Base-by-base conservation (phyloP, 1,140 invertebrate genomes). In the Sitophilus oryzae region DNA sequence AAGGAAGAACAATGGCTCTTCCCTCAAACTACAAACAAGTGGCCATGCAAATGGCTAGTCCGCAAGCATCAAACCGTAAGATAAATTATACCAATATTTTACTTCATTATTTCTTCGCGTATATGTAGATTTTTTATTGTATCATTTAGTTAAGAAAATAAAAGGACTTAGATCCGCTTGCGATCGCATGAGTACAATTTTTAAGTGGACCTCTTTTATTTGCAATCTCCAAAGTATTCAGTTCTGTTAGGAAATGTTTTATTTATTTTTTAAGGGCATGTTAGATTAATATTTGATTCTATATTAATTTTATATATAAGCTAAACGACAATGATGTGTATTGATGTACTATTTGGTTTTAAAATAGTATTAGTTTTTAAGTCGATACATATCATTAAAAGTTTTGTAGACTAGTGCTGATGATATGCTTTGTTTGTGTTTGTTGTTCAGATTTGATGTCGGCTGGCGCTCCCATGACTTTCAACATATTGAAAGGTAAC, bases 401-500 rank as follows among this genome's bases (percentile, higher is more conserved):
- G 53, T 62, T 62, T 61, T 55, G 69, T 72, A 72, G 68, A 64
- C 50, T 70, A 72, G 70, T 71, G 67, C 64, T 68, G 59, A 72
- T 71, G 66, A 68, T 67, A 66, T 72, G 71, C 71, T 75, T 75
- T 71, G 67, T 74, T 77, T 80, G 77, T 79, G 74, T 80, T 80
- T 79, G 76, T 79, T 80, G 77, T 80, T 80, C 80, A 83, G 82
- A 83, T 81, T 79, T 83, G 79, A 81, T 82, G 81, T 80, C 81
- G 73, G 78, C 81, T 76, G 81, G 81, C 71, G 76, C 77, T 73
- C 81, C 82, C 75, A 79, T 82, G 78, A 81, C 81, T 76, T 84
- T 82, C 81, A 83, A 83, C 80, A 84, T 84, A 76, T 78, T 85
- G 72, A 85, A 84, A 84, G 83, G 82, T 85, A 83, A 82, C 65